A percentile compares a stretch with the other conserved stretches of the same genome.
Evolutionary conservation across 2,113 vertebrate species (phyloP).

Genomic region (Notarius lentiginosus): DNA sequence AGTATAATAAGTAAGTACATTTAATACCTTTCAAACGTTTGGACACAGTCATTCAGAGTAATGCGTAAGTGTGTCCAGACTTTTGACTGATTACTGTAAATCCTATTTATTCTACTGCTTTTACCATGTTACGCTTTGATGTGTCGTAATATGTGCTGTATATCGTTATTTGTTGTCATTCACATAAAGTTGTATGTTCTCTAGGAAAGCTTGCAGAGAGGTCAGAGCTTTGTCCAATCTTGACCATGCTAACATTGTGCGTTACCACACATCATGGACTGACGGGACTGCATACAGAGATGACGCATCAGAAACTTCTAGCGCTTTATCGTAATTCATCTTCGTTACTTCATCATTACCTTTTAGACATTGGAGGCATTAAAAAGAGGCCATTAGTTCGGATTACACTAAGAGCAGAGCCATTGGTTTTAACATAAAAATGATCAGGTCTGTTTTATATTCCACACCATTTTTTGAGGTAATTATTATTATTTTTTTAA

Average conservation of each 20-base stretch:
- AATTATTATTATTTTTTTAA: not conserved
- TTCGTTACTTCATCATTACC: not conserved
- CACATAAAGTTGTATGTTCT: not conserved
- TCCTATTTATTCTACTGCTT: not conserved
- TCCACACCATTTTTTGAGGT: not conserved
- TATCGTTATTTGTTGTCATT: not conserved
- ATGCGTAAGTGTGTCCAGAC: too few relatives aligned
- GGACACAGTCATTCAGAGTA: too few relatives aligned
- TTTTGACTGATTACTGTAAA: not conserved
- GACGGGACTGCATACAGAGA: constrained; percentile 57
- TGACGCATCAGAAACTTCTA: constrained; percentile 49
- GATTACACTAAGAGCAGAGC: not conserved
- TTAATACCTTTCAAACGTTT: too few relatives aligned
- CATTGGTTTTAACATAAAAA: not conserved
- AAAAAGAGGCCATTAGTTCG: not conserved
- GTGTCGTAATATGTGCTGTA: not conserved
- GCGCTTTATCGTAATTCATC: constrained; percentile 63
- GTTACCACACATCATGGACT: constrained; percentile 68
- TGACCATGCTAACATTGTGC: constrained; percentile 69
- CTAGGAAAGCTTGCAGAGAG: constrained; percentile 68
- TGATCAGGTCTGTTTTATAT: not conserved
- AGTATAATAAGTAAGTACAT: constrained; percentile 60
- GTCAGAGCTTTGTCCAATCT: constrained; percentile 60
- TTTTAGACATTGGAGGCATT: not conserved
- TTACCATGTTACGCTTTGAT: not conserved